Percentiles rank a stretch among this genome's conserved stretches.
phyloP scores from a whole-genome alignment of 2,797 vertebrate species.

The Leontopithecus rosalia region DNA sequence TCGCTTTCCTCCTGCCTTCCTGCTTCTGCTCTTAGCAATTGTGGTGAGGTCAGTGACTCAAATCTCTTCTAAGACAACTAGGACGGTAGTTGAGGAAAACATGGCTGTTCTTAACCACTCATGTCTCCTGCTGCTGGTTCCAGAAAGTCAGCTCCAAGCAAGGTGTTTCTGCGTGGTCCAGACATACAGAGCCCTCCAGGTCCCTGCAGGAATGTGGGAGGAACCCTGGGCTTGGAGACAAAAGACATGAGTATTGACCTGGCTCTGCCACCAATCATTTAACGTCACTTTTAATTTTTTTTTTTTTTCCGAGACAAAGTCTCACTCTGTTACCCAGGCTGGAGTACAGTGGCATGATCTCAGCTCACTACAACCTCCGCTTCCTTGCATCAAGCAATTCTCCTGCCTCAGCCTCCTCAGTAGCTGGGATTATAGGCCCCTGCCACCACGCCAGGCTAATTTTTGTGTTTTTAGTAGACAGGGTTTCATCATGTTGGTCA shows the following conservation, averaged over 20 bases:
- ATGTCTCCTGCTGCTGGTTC: fast-evolving
- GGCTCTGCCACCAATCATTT: not conserved
- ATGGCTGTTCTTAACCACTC: not conserved
- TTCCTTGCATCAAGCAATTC: not conserved
- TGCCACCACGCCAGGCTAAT: no score
- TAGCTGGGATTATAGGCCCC: not conserved
- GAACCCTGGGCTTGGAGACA: not conserved
- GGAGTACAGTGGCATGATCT: not conserved
- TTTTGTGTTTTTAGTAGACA: no score
- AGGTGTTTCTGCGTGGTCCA: not conserved
- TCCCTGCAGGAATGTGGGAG: not conserved
- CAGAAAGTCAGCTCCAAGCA: no score
- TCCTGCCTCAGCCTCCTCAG: not conserved
- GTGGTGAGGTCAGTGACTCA: not conserved
- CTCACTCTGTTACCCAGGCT: not conserved
- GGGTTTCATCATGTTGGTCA: no score
- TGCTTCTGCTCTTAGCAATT: not conserved
- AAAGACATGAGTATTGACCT: not conserved
- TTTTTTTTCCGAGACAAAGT: not conserved
- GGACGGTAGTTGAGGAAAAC: not conserved
- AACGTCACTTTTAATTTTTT: not conserved
- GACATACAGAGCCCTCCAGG: not conserved
- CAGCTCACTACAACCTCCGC: not conserved
- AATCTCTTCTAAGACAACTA: not conserved
- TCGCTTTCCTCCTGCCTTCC: not conserved